Conservation (phyloP, 2,797 vertebrate species). For the Myotis pilosus region DNA sequence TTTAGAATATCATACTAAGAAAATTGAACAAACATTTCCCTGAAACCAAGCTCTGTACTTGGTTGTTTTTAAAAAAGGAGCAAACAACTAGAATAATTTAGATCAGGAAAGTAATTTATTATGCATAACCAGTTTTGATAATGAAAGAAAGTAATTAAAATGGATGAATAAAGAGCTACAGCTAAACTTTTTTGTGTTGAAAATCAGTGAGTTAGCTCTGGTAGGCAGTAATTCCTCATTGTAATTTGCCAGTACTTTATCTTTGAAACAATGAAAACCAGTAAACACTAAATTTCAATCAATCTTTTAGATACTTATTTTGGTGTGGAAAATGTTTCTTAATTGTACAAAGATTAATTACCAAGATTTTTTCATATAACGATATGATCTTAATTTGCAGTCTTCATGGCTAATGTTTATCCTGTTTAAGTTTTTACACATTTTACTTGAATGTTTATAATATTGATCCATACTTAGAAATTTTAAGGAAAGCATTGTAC, state of each 20-base stretch:
- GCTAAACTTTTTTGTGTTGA: neutral
- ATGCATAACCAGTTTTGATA: neutral
- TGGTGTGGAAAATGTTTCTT: constrained; percentile 30
- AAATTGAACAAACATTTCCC: neutral
- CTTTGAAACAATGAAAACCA: constrained; percentile 21
- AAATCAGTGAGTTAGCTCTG: neutral
- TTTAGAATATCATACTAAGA: constrained; percentile 21
- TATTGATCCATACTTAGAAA: neutral
- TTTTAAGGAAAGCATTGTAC: neutral
- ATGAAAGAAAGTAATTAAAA: constrained; percentile 10
- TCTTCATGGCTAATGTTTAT: neutral
- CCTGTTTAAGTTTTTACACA: neutral
- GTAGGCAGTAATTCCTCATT: neutral
- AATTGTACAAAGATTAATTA: constrained; percentile 28
- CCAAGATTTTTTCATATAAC: neutral
- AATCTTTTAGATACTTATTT: constrained; percentile 14
- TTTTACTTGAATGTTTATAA: constrained; percentile 10
- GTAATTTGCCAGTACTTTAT: constrained; percentile 39
- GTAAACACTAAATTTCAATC: neutral
- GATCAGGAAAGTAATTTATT: constrained; percentile 35
- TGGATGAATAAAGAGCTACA: neutral
- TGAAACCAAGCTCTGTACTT: neutral
- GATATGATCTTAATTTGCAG: neutral
- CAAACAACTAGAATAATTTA: constrained; percentile 28
- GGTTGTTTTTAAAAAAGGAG: neutral